A percentile compares a stretch with the other conserved stretches of the same genome.
These are phyloP conservation scores for Agrypnus murinus DNA, from an alignment of 2,888 invertebrate genomes.

Conservation along the genomic window DNA sequence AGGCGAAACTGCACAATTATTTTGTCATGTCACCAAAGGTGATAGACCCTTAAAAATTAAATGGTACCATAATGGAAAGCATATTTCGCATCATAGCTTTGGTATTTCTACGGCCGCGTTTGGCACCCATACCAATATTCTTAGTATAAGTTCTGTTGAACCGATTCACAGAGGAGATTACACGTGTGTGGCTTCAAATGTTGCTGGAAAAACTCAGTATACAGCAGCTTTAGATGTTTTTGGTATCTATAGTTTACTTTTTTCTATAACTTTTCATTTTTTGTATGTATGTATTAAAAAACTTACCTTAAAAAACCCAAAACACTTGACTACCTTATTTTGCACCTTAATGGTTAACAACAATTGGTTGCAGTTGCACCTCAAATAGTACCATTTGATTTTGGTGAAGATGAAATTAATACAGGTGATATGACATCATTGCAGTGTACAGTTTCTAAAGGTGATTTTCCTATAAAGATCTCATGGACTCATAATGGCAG, in stretches of 20 bases:
- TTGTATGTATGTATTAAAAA: conserved; percentile 41
- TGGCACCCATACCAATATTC: conserved; percentile 69
- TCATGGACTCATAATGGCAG: conserved; percentile 81
- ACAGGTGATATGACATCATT: conserved; percentile 85
- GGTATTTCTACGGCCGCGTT: conserved; percentile 66
- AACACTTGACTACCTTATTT: conserved; percentile 30
- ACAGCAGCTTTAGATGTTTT: conserved; percentile 69
- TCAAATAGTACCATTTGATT: conserved; percentile 82
- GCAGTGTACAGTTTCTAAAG: conserved; percentile 84
- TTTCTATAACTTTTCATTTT: conserved; percentile 35
- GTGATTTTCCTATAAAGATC: conserved; percentile 82
- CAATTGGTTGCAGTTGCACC: conserved; percentile 74
- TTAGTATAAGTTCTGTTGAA: conserved; percentile 73
- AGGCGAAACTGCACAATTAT: conserved; percentile 81
- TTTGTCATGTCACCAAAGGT: conserved; percentile 83
- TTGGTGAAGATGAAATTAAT: conserved; percentile 84
- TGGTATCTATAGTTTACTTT: conserved; percentile 69
- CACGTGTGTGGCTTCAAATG: conserved; percentile 76
- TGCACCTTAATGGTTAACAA: conserved; percentile 21
- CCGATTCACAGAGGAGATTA: conserved; percentile 73
- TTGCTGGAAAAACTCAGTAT: conserved; percentile 70
- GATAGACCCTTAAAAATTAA: conserved; percentile 82
- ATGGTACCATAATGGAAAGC: conserved; percentile 81
- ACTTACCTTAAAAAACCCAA: conserved; percentile 6
- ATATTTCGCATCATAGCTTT: conserved; percentile 66